Base-by-base conservation (phyloP, 1,140 invertebrate genomes). In the Nasonia longicornis region DNA sequence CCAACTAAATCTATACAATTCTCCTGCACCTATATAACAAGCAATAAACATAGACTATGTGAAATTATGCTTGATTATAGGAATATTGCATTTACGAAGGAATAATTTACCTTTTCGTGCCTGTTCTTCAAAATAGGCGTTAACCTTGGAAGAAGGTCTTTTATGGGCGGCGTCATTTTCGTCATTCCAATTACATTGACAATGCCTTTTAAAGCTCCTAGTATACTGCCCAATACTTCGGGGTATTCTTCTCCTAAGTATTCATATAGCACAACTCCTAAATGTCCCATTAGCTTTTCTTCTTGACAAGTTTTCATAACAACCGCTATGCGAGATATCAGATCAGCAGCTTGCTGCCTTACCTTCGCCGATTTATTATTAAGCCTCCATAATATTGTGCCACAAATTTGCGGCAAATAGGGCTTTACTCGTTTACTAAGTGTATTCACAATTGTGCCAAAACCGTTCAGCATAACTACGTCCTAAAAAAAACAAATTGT, bases 171-270 rank as follows among this genome's bases (percentile, higher is more conserved):
- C 7, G 98, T 99, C 98, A 99, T 99, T 92, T 99, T 99, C 0
- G 98, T 99, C 98, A 99, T 99, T 86, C 98, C 98, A 89, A 99
- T 99, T 3, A 99, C 99, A 91, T 99, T 99, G 0, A 99, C 98
- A 86, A 99, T 99, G 1, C 96, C 97, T 92, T 99, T 99, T 0
- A 99, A 91, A 1, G 98, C 99, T 2, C 98, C 99, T 7, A 99
- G 92, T 89, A 99, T 99, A 66, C 97, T 99, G 77, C 99, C 99
- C 79, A 99, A 90, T 35, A 99, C 99, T 92, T 99, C 99, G 0
- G 99, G 99, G 89, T 99, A 99, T 91, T 99, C 98, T 92, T 99
- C 99, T 84, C 99, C 99, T 83, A 99, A 92, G 89, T 99, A 99
- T 91, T 99, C 99, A 88, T 99, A 99, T 71, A 99, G 91, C n/a